A percentile compares a stretch with the other conserved stretches of the same genome.
These are phyloP conservation scores for Falco columbarius DNA, from an alignment of 2,797 vertebrate genomes.

Conservation along the genomic window DNA sequence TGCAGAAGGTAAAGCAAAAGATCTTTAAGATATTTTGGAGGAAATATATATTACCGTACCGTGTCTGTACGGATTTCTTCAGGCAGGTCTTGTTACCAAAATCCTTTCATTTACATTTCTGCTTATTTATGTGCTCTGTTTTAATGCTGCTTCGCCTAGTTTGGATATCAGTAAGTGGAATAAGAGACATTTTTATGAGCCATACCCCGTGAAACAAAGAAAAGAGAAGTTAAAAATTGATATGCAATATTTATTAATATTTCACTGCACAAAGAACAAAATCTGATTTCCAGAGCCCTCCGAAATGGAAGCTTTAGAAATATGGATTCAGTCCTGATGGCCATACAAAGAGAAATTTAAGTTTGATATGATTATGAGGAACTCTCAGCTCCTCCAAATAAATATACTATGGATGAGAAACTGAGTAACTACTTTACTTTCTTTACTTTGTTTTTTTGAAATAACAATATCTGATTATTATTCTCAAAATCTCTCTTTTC, in stretches of 20 bases:
- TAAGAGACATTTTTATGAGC: constrained; percentile 1
- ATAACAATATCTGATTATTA: not conserved
- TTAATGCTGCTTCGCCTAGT: not conserved
- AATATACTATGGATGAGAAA: not conserved
- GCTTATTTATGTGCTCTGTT: constrained; percentile 5
- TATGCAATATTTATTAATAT: not conserved
- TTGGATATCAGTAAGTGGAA: not conserved
- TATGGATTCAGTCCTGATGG: not conserved
- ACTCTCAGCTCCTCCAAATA: not conserved
- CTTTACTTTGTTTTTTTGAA: not conserved
- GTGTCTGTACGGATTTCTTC: not conserved
- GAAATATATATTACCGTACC: not conserved
- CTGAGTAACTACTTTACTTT: not conserved
- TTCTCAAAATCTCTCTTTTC: not conserved
- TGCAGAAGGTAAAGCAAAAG: not conserved
- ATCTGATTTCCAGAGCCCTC: not conserved
- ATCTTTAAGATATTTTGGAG: constrained; percentile 10
- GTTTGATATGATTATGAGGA: not conserved
- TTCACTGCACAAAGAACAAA: not conserved
- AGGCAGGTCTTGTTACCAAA: constrained; percentile 1
- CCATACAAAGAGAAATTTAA: not conserved
- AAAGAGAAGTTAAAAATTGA: not conserved
- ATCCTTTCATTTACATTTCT: constrained; percentile 20
- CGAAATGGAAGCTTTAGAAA: not conserved
- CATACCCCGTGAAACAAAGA: not conserved